Evolutionary conservation across 2,888 invertebrate species (phyloP).

Genomic region (Diarsia rubi): DNA sequence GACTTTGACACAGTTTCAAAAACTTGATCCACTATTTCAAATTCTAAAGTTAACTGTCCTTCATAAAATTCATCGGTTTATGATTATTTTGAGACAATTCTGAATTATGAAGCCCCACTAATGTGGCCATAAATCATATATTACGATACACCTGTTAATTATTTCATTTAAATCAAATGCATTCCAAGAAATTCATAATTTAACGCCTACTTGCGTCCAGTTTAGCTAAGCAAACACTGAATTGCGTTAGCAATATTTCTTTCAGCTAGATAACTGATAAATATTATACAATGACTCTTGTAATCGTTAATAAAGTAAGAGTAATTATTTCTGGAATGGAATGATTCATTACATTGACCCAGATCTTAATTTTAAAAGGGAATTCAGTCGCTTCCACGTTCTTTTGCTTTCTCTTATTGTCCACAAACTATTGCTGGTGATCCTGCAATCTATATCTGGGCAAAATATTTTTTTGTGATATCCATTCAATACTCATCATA

Average conservation of each 20-base stretch:
- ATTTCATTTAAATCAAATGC: slow-evolving; percentile 48
- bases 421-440: background rate
- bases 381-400: background rate
- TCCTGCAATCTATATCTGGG: background rate
- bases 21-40: slow-evolving; percentile 8
- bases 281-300: slow-evolving; percentile 13
- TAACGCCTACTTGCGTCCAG: slow-evolving; percentile 46
- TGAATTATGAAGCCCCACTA: slow-evolving; percentile 37
- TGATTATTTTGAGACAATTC: slow-evolving; percentile 26
- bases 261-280: slow-evolving; percentile 12
- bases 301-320: background rate
- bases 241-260: slow-evolving; percentile 28
- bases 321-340: background rate
- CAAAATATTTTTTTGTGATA: background rate
- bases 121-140: slow-evolving; percentile 46
- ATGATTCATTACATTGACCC: background rate
- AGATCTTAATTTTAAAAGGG: background rate
- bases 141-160: slow-evolving; percentile 53
- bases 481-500: too few relatives aligned
- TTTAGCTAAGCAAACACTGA: slow-evolving; percentile 24
- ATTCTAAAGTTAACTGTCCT: slow-evolving; percentile 1
- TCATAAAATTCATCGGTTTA: slow-evolving; percentile 11
- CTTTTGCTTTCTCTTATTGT: background rate
- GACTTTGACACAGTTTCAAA: background rate
- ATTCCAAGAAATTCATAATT: slow-evolving; percentile 50